These are phyloP conservation scores for Periplaneta americana DNA, from an alignment of 1,140 invertebrate genomes.

Conservation along the genomic window DNA sequence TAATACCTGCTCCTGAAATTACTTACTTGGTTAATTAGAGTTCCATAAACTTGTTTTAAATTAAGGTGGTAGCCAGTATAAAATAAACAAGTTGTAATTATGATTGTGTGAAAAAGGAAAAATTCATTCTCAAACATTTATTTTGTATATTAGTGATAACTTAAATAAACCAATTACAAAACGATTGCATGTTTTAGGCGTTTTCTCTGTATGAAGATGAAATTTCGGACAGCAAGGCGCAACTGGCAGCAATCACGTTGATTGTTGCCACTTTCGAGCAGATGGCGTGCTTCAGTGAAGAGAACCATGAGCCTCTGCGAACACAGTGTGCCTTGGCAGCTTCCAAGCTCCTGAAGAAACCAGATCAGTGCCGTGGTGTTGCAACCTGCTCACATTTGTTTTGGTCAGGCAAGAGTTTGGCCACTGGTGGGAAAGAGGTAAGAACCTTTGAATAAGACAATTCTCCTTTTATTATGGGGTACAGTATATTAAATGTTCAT, in stretches of 20 bases:
- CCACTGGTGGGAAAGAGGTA: conserved; percentile 61
- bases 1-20: too few relatives aligned
- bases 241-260: conserved; percentile 90
- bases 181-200: conserved; percentile 61
- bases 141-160: too few relatives aligned
- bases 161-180: too few relatives aligned
- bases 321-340: conserved; percentile 92
- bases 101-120: too few relatives aligned
- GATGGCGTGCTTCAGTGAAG: conserved; percentile 88
- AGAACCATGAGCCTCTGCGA: conserved; percentile 94
- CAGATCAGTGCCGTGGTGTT: conserved; percentile 92
- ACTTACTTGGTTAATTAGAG: too few relatives aligned
- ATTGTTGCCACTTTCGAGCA: conserved; percentile 95
- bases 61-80: too few relatives aligned
- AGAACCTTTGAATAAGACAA: not conserved
- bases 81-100: too few relatives aligned
- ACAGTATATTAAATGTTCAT: too few relatives aligned
- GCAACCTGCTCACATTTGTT: conserved; percentile 90
- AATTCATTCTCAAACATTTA: too few relatives aligned
- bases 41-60: too few relatives aligned
- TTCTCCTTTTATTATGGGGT: not conserved
- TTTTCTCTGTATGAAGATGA: conserved; percentile 99
- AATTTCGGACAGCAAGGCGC: conserved; percentile 95
- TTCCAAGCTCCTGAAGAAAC: conserved; percentile 94
- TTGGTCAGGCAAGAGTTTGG: conserved; percentile 84